Base-by-base conservation (phyloP, 1,140 invertebrate species). In the Macrosteles quadrilineatus region DNA sequence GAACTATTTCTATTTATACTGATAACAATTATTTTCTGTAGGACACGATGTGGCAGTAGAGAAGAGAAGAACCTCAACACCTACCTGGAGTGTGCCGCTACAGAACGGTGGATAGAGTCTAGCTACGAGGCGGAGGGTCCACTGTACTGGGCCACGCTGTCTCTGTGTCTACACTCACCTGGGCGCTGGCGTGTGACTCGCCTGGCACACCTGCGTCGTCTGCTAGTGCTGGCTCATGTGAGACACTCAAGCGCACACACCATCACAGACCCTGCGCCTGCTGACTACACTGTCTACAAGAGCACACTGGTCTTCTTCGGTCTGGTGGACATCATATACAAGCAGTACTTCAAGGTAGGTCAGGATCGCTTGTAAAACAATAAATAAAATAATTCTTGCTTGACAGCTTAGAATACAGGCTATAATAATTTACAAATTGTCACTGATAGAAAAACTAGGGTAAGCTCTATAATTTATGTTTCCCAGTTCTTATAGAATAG, bases 41-140 rank as follows among this genome's bases (percentile, higher is more conserved):
- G 92, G 12, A 94, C 92, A 0, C 83, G 93, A 63, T 89, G 89
- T 67, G 86, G 87, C 17, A 80, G 84, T 2, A 83, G 90, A 73
- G 93, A 95, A 80, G 90, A 91, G 70, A 88, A 90, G 77, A 86
- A 87, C 69, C 78, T 95, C 21, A 81, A 83, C 1, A 83, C 82
- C 62, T 94, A 92, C 76, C 77, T 94, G 59, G 88, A 91, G 74
- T 79, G 83, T 6, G 75, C 85, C 9, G 75, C 86, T 19, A 75
- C 73, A 1, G 84, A 86, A 1, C 80, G 85, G 31, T 87, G 88
- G 86, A 81, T 97, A 1, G 94, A 97, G 77, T 90, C 86, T 27
- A 87, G 89, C 68, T 96, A 92, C 78, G 95, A 97, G 75, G 88
- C 92, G 1, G 96, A 98, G 74, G 93, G 95, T 1, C 90, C 94